phyloP scores from a whole-genome alignment of 2,113 vertebrate genomes.

The Ailuropoda melanoleuca region DNA sequence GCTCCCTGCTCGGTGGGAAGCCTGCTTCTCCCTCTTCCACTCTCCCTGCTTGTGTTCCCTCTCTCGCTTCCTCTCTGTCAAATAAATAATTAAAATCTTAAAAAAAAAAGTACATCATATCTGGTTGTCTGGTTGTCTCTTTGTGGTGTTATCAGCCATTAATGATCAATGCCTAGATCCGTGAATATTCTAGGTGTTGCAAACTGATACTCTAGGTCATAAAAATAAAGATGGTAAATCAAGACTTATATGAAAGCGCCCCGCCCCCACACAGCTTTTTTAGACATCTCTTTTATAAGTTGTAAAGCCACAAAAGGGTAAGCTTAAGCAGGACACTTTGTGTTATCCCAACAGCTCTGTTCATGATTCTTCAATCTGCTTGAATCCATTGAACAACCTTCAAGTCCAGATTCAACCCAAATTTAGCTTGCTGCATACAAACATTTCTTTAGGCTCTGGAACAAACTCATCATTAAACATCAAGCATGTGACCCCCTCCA shows the following conservation, averaged over 20 bases:
- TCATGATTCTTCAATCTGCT: constrained; percentile 38
- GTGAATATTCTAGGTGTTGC: neutral
- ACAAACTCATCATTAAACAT: constrained; percentile 57
- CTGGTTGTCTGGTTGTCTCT: neutral
- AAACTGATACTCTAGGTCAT: neutral
- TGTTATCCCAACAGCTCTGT: neutral
- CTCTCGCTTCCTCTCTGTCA: too few species aligned
- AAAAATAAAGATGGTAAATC: constrained; percentile 16
- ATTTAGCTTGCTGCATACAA: constrained; percentile 45
- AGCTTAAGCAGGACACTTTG: neutral
- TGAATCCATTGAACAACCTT: neutral
- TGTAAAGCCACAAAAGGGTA: neutral
- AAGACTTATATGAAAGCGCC: neutral
- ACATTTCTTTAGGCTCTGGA: constrained; percentile 21
- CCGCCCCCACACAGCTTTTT: neutral
- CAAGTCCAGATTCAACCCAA: constrained; percentile 40
- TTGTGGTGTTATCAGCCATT: neutral
- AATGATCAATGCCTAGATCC: neutral
- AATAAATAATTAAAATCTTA: too few species aligned
- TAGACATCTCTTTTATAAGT: neutral
- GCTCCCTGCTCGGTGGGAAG: too few species aligned
- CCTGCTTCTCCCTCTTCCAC: too few species aligned
- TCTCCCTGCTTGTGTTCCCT: too few species aligned
- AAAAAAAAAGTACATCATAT: neutral
- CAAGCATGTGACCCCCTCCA: neutral